Evolutionary conservation across 2,113 vertebrate species (phyloP).

Genomic region (Lepidothrix coronata): DNA sequence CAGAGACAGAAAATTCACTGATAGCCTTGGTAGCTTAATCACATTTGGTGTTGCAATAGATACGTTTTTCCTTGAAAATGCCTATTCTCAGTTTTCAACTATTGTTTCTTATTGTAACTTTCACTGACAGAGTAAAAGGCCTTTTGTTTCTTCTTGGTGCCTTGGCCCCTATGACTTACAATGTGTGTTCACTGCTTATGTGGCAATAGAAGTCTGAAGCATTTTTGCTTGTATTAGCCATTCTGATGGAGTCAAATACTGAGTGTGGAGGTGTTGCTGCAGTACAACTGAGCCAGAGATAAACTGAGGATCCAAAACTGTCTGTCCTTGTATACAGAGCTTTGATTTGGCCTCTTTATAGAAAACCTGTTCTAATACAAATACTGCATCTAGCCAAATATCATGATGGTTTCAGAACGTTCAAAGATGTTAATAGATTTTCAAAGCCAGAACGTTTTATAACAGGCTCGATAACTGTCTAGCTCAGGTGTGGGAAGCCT

Average conservation of each 20-base stretch:
- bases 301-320: neutral
- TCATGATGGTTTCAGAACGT: neutral
- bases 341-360: neutral
- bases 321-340: neutral
- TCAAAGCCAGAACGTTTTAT: neutral
- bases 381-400: neutral
- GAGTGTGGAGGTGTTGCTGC: neutral
- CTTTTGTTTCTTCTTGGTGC: neutral
- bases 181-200: neutral
- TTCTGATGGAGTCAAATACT: neutral
- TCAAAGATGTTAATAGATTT: neutral
- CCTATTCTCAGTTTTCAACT: neutral
- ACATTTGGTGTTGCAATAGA: neutral
- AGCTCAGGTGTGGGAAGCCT: neutral
- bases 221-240: neutral
- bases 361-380: conserved; percentile 4
- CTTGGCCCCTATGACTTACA: neutral
- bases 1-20: neutral
- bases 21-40: neutral
- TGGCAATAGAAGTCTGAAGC: neutral
- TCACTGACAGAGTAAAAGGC: neutral
- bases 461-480: neutral
- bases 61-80: neutral
- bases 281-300: neutral
- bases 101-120: neutral